These are phyloP conservation scores for Oligia fasciuncula DNA, from an alignment of 2,888 invertebrate genomes.

Conservation along the genomic window DNA sequence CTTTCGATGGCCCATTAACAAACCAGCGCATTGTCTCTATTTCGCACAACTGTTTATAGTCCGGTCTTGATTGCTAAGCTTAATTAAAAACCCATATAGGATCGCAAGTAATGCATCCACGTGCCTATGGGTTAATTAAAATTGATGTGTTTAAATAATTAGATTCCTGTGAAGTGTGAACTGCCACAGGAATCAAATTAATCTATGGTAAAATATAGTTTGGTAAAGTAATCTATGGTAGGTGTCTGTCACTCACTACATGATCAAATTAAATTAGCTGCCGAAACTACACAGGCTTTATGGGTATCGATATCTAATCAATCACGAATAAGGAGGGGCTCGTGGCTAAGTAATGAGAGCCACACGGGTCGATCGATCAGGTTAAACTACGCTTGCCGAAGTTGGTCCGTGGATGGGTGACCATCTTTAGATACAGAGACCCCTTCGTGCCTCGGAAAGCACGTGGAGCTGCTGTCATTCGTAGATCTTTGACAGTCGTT, in stretches of 20 bases:
- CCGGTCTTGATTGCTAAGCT: slow-evolving; percentile 31
- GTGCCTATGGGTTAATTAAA: slow-evolving; percentile 28
- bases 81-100: slow-evolving; percentile 44
- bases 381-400: background rate
- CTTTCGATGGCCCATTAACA: slow-evolving; percentile 24
- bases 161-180: background rate
- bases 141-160: slow-evolving; percentile 29
- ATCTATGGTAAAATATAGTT: background rate
- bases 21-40: slow-evolving; percentile 6
- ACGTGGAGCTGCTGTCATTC: background rate
- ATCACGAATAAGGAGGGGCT: background rate
- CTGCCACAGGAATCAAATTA: background rate
- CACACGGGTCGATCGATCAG: background rate
- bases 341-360: background rate
- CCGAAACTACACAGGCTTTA: background rate
- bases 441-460: background rate
- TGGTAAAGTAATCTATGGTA: background rate
- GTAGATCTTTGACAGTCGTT: background rate
- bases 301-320: background rate
- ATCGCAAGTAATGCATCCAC: slow-evolving; percentile 13
- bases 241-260: background rate
- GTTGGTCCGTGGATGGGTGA: background rate
- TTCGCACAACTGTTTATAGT: background rate
- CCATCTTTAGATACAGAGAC: too few species aligned
- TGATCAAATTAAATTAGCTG: background rate